phyloP scores from a whole-genome alignment of 2,888 invertebrate species.

The Tanaodytes sp. region DNA sequence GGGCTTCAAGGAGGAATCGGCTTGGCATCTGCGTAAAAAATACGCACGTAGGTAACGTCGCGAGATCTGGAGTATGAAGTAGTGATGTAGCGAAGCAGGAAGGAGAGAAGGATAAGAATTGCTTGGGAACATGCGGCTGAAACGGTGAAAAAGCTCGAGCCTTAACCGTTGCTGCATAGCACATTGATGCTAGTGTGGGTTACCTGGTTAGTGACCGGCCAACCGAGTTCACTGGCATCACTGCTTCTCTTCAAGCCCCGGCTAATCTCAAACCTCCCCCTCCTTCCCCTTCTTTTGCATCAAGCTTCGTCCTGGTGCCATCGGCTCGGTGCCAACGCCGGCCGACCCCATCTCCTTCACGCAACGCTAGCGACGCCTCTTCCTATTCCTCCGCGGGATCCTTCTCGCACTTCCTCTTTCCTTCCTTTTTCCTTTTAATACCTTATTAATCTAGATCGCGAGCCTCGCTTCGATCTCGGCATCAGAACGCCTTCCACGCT shows the following conservation, averaged over 20 bases:
- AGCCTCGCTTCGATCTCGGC: slow-evolving; percentile 28
- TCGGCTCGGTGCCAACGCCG: neutral
- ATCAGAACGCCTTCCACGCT: slow-evolving; percentile 22
- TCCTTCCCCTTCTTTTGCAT: neutral
- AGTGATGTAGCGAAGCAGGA: slow-evolving; percentile 49
- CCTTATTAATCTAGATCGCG: slow-evolving; percentile 12
- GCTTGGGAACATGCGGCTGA: slow-evolving; percentile 59
- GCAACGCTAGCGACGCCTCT: no score
- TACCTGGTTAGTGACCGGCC: slow-evolving; percentile 74
- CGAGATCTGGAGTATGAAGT: slow-evolving; percentile 42
- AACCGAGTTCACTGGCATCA: slow-evolving; percentile 74
- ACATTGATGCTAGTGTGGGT: slow-evolving; percentile 73
- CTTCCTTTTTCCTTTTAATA: slow-evolving; percentile 29
- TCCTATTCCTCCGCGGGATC: neutral
- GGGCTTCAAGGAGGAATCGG: no score
- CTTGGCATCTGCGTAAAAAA: neutral
- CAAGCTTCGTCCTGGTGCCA: neutral
- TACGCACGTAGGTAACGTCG: slow-evolving; percentile 23
- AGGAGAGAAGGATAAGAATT: slow-evolving; percentile 55
- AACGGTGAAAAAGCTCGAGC: slow-evolving; percentile 71
- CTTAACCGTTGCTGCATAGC: slow-evolving; percentile 72
- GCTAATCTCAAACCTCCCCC: slow-evolving; percentile 68
- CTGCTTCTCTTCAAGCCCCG: slow-evolving; percentile 66
- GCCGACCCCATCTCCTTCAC: slow-evolving; percentile 19
- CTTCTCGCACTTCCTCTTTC: slow-evolving; percentile 22